Evolutionary conservation across 2,888 invertebrate genomes (phyloP).

Genomic region (Siphlonurus alternatus): DNA sequence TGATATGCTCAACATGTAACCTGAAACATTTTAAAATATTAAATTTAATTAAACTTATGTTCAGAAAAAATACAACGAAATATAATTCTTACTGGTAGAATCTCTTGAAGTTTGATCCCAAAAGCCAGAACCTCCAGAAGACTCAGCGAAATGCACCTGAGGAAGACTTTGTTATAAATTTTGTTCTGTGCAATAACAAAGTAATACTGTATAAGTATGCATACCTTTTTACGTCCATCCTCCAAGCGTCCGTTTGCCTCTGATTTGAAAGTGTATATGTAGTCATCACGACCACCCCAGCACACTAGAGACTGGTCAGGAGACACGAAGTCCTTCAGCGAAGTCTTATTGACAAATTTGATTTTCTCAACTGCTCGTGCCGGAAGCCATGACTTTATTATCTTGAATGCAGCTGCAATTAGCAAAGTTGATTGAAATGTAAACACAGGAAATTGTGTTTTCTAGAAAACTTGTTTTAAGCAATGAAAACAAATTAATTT

Average conservation of each 20-base stretch:
- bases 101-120: background rate
- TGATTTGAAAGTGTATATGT: slow-evolving; percentile 50
- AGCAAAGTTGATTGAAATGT: background rate
- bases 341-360: slow-evolving; percentile 62
- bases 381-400: slow-evolving; percentile 74
- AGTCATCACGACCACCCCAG: slow-evolving; percentile 70
- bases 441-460: background rate
- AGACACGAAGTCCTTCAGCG: slow-evolving; percentile 53
- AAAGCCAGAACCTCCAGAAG: slow-evolving; percentile 12
- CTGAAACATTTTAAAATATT: slow-evolving; percentile 23
- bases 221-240: slow-evolving; percentile 28
- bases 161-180: slow-evolving; percentile 9
- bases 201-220: slow-evolving; percentile 8
- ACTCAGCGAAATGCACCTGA: slow-evolving; percentile 49
- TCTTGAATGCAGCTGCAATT: slow-evolving; percentile 66
- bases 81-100: background rate
- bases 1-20: slow-evolving; percentile 40
- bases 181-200: background rate
- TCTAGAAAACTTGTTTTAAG: no score
- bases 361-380: slow-evolving; percentile 77
- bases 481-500: no score
- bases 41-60: no score
- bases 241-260: slow-evolving; percentile 32
- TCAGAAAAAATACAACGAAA: no score
- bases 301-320: slow-evolving; percentile 52